Evolutionary conservation across 2,888 invertebrate genomes (phyloP).

Genomic region (Drosophila emarginata): DNA sequence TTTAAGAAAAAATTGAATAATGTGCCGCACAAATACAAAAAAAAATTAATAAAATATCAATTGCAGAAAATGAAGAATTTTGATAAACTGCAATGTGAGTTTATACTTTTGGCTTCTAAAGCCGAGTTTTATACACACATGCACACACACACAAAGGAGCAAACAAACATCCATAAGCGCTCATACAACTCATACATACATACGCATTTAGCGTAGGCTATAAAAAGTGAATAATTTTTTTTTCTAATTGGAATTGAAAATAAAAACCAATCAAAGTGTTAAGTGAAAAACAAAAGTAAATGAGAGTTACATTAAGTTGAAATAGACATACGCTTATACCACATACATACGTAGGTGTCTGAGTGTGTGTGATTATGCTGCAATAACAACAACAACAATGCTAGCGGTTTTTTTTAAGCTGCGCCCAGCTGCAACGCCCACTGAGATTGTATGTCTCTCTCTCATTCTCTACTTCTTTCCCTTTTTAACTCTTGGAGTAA

Average conservation of each 20-base stretch:
- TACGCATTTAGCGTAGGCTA: slow-evolving; percentile 53
- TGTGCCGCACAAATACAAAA: slow-evolving; percentile 5
- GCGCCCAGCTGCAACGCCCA: slow-evolving; percentile 48
- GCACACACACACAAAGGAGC: slow-evolving; percentile 17
- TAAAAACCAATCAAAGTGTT: slow-evolving; percentile 30
- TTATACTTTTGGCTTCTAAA: slow-evolving; percentile 19
- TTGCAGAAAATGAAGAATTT: slow-evolving; percentile 19
- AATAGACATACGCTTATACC: neutral
- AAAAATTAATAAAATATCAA: slow-evolving; percentile 1
- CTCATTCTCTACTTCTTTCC: neutral
- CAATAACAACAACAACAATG: slow-evolving; percentile 52
- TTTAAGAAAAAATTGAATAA: slow-evolving; percentile 7
- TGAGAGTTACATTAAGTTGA: neutral
- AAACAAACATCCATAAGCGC: slow-evolving; percentile 61
- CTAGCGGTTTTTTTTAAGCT: slow-evolving; percentile 46
- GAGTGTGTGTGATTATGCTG: slow-evolving; percentile 50
- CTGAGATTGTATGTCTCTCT: slow-evolving; percentile 32
- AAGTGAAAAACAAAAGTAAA: slow-evolving; percentile 42
- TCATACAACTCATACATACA: slow-evolving; percentile 13
- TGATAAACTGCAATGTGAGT: slow-evolving; percentile 48
- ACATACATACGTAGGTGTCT: slow-evolving; percentile 16
- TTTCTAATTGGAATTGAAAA: slow-evolving; percentile 62
- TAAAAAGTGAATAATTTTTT: slow-evolving; percentile 53
- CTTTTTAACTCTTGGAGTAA: slow-evolving; percentile 1
- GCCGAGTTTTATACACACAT: slow-evolving; percentile 44